These are phyloP conservation scores for Clitarchus hookeri DNA, from an alignment of 2,888 invertebrate species.

Conservation along the genomic window DNA sequence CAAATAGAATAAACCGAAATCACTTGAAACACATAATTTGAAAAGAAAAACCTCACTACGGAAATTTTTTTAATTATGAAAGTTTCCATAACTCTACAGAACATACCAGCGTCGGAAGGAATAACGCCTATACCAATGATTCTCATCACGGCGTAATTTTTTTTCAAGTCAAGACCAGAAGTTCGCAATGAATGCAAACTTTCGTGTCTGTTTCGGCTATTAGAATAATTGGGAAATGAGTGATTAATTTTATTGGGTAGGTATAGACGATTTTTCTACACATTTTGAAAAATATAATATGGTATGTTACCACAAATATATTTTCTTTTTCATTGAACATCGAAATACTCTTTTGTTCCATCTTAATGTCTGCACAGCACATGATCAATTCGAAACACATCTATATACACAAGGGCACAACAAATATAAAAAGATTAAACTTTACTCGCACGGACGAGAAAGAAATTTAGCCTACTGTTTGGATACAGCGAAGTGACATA, in stretches of 20 bases:
- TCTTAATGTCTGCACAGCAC: constrained; percentile 14
- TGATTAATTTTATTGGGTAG: neutral
- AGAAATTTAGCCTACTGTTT: neutral
- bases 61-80: too few species aligned
- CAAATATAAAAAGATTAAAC: neutral
- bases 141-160: too few species aligned
- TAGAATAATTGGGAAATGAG: too few species aligned
- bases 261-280: neutral
- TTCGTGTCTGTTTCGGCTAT: too few species aligned
- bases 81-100: too few species aligned
- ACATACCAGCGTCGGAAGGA: too few species aligned
- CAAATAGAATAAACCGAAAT: too few species aligned
- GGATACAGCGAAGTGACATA: neutral
- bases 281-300: neutral
- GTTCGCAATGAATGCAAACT: too few species aligned
- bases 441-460: neutral
- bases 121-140: too few species aligned
- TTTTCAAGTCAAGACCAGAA: too few species aligned
- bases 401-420: neutral
- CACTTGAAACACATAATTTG: too few species aligned
- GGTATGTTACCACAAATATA: neutral
- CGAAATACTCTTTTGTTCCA: neutral
- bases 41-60: too few species aligned
- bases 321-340: neutral
- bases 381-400: neutral